Conservation (phyloP, 2,797 vertebrate species). For the Phrynocephalus guinanensis region DNA sequence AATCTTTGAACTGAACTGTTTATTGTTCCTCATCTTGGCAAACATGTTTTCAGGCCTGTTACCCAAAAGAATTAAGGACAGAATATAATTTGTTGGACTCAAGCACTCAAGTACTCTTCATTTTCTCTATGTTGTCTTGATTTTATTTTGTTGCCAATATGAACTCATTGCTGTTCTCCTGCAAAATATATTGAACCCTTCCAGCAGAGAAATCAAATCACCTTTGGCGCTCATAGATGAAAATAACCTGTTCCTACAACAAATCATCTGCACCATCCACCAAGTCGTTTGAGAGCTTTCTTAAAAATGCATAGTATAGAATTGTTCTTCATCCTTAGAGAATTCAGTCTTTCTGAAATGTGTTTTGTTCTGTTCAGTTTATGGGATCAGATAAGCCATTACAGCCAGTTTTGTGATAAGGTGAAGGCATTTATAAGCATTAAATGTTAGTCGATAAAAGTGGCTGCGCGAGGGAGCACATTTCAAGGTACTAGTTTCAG, state of each 20-base stretch:
- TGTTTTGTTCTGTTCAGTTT: neutral
- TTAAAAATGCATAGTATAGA: neutral
- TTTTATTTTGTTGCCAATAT: neutral
- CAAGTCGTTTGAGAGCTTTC: neutral
- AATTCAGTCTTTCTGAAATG: neutral
- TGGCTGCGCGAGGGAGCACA: neutral
- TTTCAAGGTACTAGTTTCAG: slow-evolving; percentile 12
- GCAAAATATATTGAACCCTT: slow-evolving; percentile 15
- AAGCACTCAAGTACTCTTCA: neutral
- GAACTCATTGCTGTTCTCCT: neutral
- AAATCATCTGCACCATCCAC: slow-evolving; percentile 14
- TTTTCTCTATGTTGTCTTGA: neutral
- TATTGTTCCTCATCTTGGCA: neutral
- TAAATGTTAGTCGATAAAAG: slow-evolving; percentile 22
- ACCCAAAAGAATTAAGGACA: neutral
- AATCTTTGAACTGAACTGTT: neutral
- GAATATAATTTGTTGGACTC: neutral
- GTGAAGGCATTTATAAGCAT: slow-evolving; percentile 11
- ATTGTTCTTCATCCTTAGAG: slow-evolving; percentile 22
- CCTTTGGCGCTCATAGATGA: neutral
- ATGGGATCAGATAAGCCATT: slow-evolving; percentile 12
- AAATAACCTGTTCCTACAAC: neutral
- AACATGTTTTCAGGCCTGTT: neutral
- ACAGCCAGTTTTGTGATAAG: slow-evolving; percentile 10
- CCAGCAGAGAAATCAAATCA: neutral